Conservation (phyloP, 2,888 invertebrate genomes). For the Noctua pronuba region DNA sequence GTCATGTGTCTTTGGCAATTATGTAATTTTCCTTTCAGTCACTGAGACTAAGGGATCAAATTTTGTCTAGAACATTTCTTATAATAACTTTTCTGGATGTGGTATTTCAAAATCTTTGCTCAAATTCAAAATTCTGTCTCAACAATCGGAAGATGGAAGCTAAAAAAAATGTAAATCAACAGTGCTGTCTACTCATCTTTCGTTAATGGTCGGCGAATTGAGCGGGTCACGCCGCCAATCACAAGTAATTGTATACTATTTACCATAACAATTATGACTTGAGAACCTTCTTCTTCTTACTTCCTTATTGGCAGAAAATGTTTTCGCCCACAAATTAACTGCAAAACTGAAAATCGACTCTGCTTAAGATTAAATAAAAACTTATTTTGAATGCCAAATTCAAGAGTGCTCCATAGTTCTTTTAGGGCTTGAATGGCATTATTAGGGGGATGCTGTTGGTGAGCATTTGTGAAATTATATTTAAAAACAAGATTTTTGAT, state of each 20-base stretch:
- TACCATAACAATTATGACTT: neutral
- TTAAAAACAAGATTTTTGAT: neutral
- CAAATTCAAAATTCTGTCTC: neutral
- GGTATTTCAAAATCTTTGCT: no score
- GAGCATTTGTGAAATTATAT: neutral
- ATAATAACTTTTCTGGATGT: no score
- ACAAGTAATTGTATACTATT: slow-evolving; percentile 89
- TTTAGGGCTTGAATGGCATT: neutral
- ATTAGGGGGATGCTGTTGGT: no score
- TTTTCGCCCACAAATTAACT: neutral
- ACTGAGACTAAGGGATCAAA: no score
- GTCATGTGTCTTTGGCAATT: neutral
- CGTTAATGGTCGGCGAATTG: slow-evolving; percentile 75
- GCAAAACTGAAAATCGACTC: neutral
- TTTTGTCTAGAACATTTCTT: neutral
- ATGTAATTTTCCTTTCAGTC: neutral
- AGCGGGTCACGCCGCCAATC: slow-evolving; percentile 84
- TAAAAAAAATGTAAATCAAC: slow-evolving; percentile 67
- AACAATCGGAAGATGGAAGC: slow-evolving; percentile 46
- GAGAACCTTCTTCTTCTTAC: neutral
- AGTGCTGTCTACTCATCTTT: slow-evolving; percentile 57
- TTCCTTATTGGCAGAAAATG: neutral
- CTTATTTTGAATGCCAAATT: neutral
- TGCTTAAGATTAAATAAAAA: neutral
- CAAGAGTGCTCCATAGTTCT: neutral